Conservation (phyloP, 2,797 vertebrate genomes). For the Falco rusticolus region DNA sequence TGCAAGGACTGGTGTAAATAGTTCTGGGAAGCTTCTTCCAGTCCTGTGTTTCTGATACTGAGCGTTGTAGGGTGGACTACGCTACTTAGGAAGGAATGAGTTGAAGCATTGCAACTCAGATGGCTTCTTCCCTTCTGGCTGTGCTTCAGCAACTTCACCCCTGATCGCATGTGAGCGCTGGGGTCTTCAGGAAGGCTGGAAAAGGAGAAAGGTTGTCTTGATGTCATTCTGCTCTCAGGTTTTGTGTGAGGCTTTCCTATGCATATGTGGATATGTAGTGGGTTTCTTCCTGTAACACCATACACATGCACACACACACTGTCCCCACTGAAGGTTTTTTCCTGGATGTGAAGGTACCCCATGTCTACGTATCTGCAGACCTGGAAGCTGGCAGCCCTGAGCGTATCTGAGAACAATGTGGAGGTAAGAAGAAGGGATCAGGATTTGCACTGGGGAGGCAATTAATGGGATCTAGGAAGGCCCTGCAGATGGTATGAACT, state of each 20-base stretch:
- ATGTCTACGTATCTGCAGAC: not conserved
- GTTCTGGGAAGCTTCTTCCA: not conserved
- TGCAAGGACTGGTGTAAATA: not conserved
- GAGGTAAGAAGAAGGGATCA: not conserved
- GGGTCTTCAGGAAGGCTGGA: not conserved
- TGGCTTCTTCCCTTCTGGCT: not conserved
- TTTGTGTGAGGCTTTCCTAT: not conserved
- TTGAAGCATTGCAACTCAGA: not conserved
- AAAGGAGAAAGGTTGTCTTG: not conserved
- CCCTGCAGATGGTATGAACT: not conserved
- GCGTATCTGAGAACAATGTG: not conserved
- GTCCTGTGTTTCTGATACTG: not conserved
- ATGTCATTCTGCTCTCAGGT: fast-evolving
- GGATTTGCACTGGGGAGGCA: not conserved
- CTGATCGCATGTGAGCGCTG: fast-evolving
- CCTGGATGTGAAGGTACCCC: not conserved
- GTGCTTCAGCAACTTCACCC: not conserved
- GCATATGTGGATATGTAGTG: fast-evolving
- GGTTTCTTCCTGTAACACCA: not conserved
- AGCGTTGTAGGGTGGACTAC: not conserved
- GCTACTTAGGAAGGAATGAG: not conserved
- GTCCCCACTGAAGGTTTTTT: not conserved
- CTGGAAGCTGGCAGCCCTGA: not conserved
- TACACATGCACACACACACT: not conserved
- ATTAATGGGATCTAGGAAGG: not conserved